Evolutionary conservation across 1,140 invertebrate species (phyloP).

Genomic region (Drosophila novamexicana): DNA sequence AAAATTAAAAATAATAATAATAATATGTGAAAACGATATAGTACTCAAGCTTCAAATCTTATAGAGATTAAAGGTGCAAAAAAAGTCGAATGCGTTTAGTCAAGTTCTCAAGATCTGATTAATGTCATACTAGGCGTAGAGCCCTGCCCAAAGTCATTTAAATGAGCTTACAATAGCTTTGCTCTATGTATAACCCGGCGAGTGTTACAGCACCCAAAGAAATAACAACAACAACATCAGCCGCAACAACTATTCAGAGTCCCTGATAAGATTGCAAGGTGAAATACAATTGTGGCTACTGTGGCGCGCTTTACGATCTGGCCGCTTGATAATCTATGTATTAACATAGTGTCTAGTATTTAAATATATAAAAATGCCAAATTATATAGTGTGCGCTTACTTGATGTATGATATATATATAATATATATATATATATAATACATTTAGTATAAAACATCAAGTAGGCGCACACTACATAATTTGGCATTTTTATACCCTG

Average conservation of each 20-base stretch:
- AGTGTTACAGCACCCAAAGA: slow-evolving; percentile 11
- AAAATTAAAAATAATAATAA: too few species aligned
- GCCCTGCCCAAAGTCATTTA: slow-evolving; percentile 14
- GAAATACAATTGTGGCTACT: slow-evolving; percentile 33
- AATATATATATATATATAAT: too few species aligned
- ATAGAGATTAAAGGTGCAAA: background rate
- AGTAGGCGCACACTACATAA: too few species aligned
- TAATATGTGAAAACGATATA: too few species aligned
- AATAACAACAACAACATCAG: background rate
- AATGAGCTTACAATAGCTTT: slow-evolving; percentile 28
- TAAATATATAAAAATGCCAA: background rate
- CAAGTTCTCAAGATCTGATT: slow-evolving; percentile 14
- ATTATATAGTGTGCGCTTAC: too few species aligned
- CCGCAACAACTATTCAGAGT: slow-evolving; percentile 26
- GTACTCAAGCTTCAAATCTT: background rate
- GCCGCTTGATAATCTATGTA: slow-evolving; percentile 24
- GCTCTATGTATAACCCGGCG: slow-evolving; percentile 25
- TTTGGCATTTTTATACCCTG: too few species aligned
- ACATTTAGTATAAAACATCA: too few species aligned
- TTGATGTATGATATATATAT: too few species aligned
- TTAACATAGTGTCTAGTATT: background rate
- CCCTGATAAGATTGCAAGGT: slow-evolving; percentile 41
- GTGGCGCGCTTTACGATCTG: slow-evolving; percentile 15
- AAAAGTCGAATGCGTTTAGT: background rate
- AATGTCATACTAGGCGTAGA: slow-evolving; percentile 15